phyloP scores from a whole-genome alignment of 2,113 vertebrate genomes.

The Hemichromis elongatus region DNA sequence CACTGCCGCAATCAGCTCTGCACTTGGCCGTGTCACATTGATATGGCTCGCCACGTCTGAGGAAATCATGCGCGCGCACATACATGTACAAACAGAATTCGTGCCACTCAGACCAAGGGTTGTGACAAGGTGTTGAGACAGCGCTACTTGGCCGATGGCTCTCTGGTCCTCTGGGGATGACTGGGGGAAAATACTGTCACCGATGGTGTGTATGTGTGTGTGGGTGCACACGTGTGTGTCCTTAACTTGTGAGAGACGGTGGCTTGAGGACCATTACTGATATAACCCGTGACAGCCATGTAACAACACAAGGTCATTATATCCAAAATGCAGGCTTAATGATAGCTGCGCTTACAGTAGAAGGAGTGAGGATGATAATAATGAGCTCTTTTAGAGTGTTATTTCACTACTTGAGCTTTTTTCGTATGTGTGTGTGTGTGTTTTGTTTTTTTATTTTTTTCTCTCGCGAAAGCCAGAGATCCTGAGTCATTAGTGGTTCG shows the following conservation, averaged over 20 bases:
- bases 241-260: constrained; percentile 40
- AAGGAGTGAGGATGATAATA: constrained; percentile 18
- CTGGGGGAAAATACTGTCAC: constrained; percentile 34
- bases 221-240: background rate
- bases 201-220: background rate
- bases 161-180: constrained; percentile 34
- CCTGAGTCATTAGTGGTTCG: constrained; percentile 32
- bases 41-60: constrained; percentile 36
- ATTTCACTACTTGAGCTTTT: constrained; percentile 11
- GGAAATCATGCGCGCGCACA: background rate
- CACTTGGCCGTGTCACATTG: constrained; percentile 43
- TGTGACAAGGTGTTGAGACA: constrained; percentile 52
- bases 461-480: background rate
- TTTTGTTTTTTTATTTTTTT: background rate
- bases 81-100: background rate
- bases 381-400: constrained; percentile 47
- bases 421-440: background rate
- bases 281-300: constrained; percentile 67
- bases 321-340: constrained; percentile 49
- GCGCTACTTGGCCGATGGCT: constrained; percentile 37
- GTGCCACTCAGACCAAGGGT: constrained; percentile 1
- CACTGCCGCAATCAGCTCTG: constrained; percentile 6
- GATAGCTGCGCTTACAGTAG: constrained; percentile 46
- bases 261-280: constrained; percentile 74
- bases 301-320: constrained; percentile 70